Percentiles rank a stretch among this genome's conserved stretches.
phyloP scores from a whole-genome alignment of 2,113 vertebrate genomes.

The Proterorhinus semilunaris region DNA sequence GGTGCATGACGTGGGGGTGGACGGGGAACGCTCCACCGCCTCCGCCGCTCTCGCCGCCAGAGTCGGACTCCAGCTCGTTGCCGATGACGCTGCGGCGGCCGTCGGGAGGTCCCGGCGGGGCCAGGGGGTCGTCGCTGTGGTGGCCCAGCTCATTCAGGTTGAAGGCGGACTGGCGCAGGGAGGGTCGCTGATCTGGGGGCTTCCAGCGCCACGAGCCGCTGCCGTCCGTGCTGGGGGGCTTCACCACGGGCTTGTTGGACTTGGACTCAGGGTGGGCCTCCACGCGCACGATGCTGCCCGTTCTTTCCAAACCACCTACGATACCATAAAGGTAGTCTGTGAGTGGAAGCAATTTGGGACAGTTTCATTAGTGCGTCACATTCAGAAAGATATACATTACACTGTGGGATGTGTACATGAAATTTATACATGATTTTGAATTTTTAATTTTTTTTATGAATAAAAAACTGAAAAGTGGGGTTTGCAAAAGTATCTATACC shows the following conservation, averaged over 20 bases:
- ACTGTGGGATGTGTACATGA: background rate
- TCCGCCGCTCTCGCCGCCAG: constrained; percentile 23
- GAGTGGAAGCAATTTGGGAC: background rate
- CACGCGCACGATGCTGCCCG: constrained; percentile 85
- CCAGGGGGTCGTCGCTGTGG: constrained; percentile 87
- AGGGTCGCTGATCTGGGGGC: constrained; percentile 83
- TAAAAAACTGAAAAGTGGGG: no score
- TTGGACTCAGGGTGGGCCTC: constrained; percentile 88
- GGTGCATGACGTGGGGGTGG: constrained; percentile 60
- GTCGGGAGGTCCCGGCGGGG: constrained; percentile 81
- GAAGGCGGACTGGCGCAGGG: constrained; percentile 83
- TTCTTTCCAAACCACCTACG: constrained; percentile 60
- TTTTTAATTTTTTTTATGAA: no score
- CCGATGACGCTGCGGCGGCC: constrained; percentile 79
- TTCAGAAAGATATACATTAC: background rate
- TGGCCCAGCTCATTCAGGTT: constrained; percentile 89
- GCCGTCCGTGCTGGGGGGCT: constrained; percentile 88
- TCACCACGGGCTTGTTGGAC: constrained; percentile 84
- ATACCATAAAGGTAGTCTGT: background rate
- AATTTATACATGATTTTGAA: no score
- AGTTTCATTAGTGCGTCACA: no score
- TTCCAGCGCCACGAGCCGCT: constrained; percentile 96
- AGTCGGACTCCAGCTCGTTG: constrained; percentile 48
- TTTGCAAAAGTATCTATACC: no score
- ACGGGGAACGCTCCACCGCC: constrained; percentile 27